Conservation (phyloP, 2,888 invertebrate species). For the Dione vanillae region DNA sequence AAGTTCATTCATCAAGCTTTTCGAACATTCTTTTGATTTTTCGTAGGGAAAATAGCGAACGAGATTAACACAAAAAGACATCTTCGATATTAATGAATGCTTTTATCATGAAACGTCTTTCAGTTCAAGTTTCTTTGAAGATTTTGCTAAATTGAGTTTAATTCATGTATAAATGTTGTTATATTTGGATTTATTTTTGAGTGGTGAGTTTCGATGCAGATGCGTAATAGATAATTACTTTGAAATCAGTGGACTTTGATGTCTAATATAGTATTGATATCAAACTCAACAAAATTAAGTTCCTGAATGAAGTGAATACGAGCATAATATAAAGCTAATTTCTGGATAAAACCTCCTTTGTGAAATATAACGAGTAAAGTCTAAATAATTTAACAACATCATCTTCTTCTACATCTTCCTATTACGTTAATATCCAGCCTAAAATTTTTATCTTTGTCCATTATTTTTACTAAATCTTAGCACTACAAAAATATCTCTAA, state of each 20-base stretch:
- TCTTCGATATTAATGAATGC: constrained; percentile 22
- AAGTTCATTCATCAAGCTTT: constrained; percentile 4
- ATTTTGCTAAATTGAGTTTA: constrained; percentile 8
- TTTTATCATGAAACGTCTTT: constrained; percentile 25
- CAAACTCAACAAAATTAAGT: too few relatives aligned
- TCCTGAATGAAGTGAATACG: too few relatives aligned
- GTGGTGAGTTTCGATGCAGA: not conserved
- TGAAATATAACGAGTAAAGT: too few relatives aligned
- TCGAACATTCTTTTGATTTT: constrained; percentile 18
- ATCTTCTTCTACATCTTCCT: too few relatives aligned
- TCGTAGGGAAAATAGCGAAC: constrained; percentile 11
- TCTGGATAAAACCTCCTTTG: too few relatives aligned
- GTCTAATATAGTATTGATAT: too few relatives aligned
- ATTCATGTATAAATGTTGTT: constrained; percentile 11
- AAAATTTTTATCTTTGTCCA: too few relatives aligned
- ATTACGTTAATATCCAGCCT: too few relatives aligned
- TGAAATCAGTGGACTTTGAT: not conserved
- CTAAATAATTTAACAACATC: too few relatives aligned
- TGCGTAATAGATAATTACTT: not conserved
- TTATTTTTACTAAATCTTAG: too few relatives aligned
- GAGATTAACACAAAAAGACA: constrained; percentile 18
- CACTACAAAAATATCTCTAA: too few relatives aligned
- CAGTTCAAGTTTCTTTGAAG: constrained; percentile 13
- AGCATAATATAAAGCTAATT: too few relatives aligned
- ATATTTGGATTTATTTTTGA: not conserved